A percentile compares a stretch with the other conserved stretches of the same genome.
Evolutionary conservation across 2,797 vertebrate genomes (phyloP).

Genomic region (Enteromius treurensis): DNA sequence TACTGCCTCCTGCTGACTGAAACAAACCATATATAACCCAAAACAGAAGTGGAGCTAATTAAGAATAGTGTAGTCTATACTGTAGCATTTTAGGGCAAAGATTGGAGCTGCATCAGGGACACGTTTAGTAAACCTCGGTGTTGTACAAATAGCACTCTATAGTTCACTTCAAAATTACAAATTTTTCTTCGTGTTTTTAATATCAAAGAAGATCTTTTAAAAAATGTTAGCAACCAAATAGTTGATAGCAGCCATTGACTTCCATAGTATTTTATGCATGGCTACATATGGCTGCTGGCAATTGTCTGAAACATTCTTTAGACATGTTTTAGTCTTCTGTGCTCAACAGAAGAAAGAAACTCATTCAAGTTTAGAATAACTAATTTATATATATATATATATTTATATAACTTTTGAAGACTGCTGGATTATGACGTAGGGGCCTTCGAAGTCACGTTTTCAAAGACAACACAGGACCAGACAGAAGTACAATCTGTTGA

Average conservation of each 20-base stretch:
- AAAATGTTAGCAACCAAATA: not conserved
- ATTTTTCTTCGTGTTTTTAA: not conserved
- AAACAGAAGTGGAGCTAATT: not conserved
- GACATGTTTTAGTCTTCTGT: not conserved
- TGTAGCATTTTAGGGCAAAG: not conserved
- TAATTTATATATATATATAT: not conserved
- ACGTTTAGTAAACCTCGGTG: not conserved
- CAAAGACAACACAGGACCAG: not conserved
- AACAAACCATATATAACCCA: not conserved
- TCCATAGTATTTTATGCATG: not conserved
- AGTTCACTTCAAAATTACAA: not conserved
- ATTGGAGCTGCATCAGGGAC: not conserved
- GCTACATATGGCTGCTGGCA: not conserved
- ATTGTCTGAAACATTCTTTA: not conserved
- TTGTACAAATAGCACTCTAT: not conserved
- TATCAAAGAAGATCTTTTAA: not conserved
- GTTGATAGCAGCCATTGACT: not conserved
- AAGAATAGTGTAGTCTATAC: not conserved
- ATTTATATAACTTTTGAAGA: not conserved
- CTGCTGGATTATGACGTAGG: not conserved
- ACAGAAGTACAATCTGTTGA: not conserved
- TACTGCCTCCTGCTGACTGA: slow-evolving; percentile 75
- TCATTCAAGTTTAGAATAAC: not conserved
- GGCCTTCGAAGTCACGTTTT: not conserved
- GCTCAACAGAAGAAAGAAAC: not conserved